Evolutionary conservation across 2,113 vertebrate species (phyloP).

Genomic region (Brachyistius frenatus): DNA sequence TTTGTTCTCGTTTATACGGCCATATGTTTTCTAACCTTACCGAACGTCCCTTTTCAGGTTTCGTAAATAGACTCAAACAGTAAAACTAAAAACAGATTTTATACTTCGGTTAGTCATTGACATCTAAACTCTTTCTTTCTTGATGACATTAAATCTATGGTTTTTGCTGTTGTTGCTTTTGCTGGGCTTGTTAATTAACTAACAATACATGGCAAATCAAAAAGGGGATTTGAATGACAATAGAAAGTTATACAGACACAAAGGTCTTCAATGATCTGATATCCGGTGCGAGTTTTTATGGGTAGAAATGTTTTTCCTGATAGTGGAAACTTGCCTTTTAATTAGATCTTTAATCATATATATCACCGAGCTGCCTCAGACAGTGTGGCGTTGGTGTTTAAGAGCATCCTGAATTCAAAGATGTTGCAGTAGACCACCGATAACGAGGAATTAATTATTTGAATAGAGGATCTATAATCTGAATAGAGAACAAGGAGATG

Average conservation of each 20-base stretch:
- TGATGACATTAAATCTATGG: no score
- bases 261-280: background rate
- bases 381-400: constrained; percentile 8
- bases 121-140: background rate
- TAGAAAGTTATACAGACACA: background rate
- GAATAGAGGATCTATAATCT: constrained; percentile 4
- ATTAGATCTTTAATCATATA: constrained; percentile 11
- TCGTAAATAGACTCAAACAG: constrained; percentile 42
- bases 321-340: constrained; percentile 11
- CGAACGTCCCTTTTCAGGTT: constrained; percentile 43
- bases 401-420: constrained; percentile 39
- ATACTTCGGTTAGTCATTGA: background rate
- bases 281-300: constrained; percentile 1
- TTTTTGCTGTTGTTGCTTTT: no score
- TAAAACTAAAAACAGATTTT: constrained; percentile 39
- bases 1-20: constrained; percentile 55
- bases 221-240: no score
- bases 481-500: constrained; percentile 8
- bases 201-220: no score
- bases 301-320: constrained; percentile 4
- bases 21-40: constrained; percentile 45
- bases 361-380: constrained; percentile 8
- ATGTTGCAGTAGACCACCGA: constrained; percentile 18
- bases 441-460: constrained; percentile 18
- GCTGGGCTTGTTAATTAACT: no score